phyloP scores from a whole-genome alignment of 2,888 invertebrate species.

The Scaptomyza reducta region DNA sequence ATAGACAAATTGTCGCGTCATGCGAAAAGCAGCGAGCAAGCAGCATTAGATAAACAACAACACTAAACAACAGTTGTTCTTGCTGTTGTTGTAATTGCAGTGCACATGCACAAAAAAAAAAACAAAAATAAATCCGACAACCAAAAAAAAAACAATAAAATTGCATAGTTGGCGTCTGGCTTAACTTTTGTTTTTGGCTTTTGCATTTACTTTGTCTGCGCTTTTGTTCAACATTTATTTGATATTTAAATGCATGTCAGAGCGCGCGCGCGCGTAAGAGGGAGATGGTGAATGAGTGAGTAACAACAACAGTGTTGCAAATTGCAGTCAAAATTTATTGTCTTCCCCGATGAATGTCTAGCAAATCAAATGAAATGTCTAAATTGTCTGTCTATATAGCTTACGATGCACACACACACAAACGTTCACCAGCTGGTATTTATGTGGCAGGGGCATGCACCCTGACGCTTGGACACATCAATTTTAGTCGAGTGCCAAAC shows the following conservation, averaged over 20 bases:
- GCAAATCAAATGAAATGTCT: constrained; percentile 63
- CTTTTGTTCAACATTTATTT: constrained; percentile 53
- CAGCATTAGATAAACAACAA: constrained; percentile 34
- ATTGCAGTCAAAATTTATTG: constrained; percentile 71
- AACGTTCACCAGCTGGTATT: constrained; percentile 34
- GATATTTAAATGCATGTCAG: constrained; percentile 37
- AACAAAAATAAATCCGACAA: constrained; percentile 36
- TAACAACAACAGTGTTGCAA: constrained; percentile 54
- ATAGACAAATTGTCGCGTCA: constrained; percentile 81
- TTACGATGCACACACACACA: constrained; percentile 7
- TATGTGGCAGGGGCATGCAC: constrained; percentile 57
- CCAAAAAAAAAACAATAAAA: constrained; percentile 34
- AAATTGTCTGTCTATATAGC: constrained; percentile 49
- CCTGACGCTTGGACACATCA: constrained; percentile 56
- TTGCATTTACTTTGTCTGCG: constrained; percentile 44
- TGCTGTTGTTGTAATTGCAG: constrained; percentile 26
- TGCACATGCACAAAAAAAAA: constrained; percentile 20
- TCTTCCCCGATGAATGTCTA: constrained; percentile 62
- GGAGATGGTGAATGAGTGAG: background rate
- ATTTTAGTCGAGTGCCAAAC: constrained; percentile 39
- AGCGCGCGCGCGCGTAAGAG: background rate
- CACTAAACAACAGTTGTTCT: constrained; percentile 27
- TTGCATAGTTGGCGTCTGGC: constrained; percentile 63
- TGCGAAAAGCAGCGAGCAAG: constrained; percentile 52
- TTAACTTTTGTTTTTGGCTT: constrained; percentile 35